Evolutionary conservation across 2,797 vertebrate genomes (phyloP).

Genomic region (Pseudomugil gertrudae): DNA sequence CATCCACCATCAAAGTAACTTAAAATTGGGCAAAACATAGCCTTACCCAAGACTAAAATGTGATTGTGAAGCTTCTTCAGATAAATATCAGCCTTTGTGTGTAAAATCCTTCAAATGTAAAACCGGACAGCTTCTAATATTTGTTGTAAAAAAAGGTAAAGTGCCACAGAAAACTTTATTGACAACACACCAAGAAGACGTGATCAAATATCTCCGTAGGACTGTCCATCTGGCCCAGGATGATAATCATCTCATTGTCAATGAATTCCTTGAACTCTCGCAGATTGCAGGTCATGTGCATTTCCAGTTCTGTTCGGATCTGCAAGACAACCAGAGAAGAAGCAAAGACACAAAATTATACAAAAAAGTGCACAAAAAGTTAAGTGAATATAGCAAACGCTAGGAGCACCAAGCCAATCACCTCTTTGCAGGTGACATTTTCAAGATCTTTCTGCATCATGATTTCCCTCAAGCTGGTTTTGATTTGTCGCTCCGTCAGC

Average conservation of each 20-base stretch:
- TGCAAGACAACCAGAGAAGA: conserved; percentile 42
- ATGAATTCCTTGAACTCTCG: conserved; percentile 98
- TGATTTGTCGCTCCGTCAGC: conserved; percentile 92
- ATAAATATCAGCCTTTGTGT: not conserved
- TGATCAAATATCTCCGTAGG: conserved; percentile 98
- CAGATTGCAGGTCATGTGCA: conserved; percentile 98
- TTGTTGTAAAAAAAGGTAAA: not conserved
- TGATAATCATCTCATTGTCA: conserved; percentile 98
- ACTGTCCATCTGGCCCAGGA: conserved; percentile 98
- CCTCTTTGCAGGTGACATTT: conserved; percentile 97
- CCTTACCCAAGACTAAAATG: conserved; percentile 20
- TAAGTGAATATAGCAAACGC: not conserved
- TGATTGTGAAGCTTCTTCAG: conserved; percentile 5
- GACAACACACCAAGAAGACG: conserved; percentile 89
- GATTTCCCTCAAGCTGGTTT: conserved; percentile 92
- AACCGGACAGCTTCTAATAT: not conserved
- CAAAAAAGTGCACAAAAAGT: not conserved
- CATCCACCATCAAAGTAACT: conserved; percentile 28
- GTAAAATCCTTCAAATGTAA: conserved; percentile 6
- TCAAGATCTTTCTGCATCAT: conserved; percentile 99
- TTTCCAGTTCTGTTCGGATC: conserved; percentile 97
- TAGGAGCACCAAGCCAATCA: conserved; percentile 25
- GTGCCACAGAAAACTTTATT: not conserved
- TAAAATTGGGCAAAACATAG: conserved; percentile 33
- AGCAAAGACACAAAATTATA: not conserved